phyloP scores from a whole-genome alignment of 1,140 invertebrate species.

The Steinernema khuongi region DNA sequence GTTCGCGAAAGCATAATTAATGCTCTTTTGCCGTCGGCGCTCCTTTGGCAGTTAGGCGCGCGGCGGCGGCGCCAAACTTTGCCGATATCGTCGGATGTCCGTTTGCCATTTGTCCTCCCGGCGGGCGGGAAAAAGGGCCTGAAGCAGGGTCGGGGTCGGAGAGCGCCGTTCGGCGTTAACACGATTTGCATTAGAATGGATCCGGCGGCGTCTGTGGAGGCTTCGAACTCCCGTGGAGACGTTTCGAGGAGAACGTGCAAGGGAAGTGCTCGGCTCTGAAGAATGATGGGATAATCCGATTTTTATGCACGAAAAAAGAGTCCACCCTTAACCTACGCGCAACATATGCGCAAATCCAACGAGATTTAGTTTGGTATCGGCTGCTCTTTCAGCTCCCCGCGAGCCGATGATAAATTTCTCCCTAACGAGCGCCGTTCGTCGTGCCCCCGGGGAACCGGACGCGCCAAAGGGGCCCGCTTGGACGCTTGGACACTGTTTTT shows the following conservation, averaged over 20 bases:
- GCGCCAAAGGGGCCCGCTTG: background rate
- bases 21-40: no score
- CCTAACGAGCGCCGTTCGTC: constrained; percentile 14
- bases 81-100: no score
- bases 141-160: background rate
- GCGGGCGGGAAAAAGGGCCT: background rate
- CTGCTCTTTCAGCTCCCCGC: background rate
- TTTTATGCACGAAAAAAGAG: background rate
- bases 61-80: no score
- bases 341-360: background rate
- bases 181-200: constrained; percentile 10
- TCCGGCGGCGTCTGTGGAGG: background rate
- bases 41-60: no score
- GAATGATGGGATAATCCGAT: background rate
- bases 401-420: background rate
- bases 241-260: background rate
- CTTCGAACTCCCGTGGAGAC: background rate
- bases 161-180: background rate
- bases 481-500: background rate
- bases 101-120: background rate
- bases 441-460: background rate
- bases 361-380: constrained; percentile 10
- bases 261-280: background rate
- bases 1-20: no score
- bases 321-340: background rate